These are phyloP conservation scores for Gastracanthus pulcherrimus DNA, from an alignment of 2,888 invertebrate genomes.

Conservation along the genomic window DNA sequence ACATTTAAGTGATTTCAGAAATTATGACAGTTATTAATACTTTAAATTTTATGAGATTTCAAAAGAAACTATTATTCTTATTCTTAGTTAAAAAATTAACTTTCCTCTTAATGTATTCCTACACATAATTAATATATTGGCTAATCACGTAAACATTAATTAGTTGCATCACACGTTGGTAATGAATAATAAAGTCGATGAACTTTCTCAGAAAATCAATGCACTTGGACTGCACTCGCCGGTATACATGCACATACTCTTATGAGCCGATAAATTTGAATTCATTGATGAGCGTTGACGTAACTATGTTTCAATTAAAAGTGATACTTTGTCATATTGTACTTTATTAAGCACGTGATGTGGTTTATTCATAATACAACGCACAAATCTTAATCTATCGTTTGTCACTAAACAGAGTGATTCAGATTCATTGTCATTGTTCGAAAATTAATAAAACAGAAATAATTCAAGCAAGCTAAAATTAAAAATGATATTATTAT, in stretches of 20 bases:
- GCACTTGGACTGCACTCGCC: not conserved
- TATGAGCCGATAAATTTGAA: not conserved
- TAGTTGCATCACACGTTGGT: not conserved
- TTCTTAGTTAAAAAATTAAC: not conserved
- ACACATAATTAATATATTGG: not conserved
- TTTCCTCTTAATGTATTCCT: not conserved
- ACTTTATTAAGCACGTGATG: not conserved
- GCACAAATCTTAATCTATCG: not conserved
- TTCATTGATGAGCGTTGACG: not conserved
- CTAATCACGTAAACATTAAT: not conserved
- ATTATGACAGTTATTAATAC: too few relatives aligned
- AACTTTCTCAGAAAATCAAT: slow-evolving; percentile 16
- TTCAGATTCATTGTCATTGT: too few relatives aligned
- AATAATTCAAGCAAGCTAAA: too few relatives aligned
- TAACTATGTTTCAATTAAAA: slow-evolving; percentile 9
- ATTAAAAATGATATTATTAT: too few relatives aligned
- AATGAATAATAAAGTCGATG: slow-evolving; percentile 40
- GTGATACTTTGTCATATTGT: not conserved
- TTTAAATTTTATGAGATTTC: too few relatives aligned
- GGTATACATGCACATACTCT: too few relatives aligned
- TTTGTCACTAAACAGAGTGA: too few relatives aligned
- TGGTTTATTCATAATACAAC: not conserved
- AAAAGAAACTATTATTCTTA: too few relatives aligned
- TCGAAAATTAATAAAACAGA: too few relatives aligned
- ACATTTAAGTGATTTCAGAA: too few relatives aligned